phyloP scores from a whole-genome alignment of 1,140 invertebrate species.

The Reticulitermes speratus region DNA sequence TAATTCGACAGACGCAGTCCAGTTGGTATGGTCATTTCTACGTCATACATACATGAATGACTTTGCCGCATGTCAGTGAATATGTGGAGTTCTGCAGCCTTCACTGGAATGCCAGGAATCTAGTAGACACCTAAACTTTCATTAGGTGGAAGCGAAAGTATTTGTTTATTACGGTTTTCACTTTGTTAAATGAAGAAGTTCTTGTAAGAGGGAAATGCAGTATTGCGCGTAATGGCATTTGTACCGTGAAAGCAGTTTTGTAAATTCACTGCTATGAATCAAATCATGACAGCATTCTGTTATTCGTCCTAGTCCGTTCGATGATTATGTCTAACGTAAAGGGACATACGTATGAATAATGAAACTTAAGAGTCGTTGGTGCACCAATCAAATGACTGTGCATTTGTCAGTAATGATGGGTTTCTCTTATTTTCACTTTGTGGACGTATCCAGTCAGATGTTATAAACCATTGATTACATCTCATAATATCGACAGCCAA shows the following conservation, averaged over 20 bases:
- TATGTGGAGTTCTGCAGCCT: background rate
- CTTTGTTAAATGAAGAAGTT: background rate
- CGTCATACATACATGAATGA: background rate
- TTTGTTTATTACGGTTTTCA: background rate
- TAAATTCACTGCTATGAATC: too few relatives aligned
- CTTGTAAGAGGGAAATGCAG: background rate
- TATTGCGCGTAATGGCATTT: background rate
- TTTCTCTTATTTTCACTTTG: too few relatives aligned
- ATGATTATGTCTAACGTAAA: too few relatives aligned
- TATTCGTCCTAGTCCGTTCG: too few relatives aligned
- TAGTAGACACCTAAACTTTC: background rate
- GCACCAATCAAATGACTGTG: too few relatives aligned
- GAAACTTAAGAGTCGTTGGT: too few relatives aligned
- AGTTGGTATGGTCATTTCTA: background rate
- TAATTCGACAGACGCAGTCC: background rate
- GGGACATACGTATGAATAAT: too few relatives aligned
- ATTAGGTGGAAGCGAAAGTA: background rate
- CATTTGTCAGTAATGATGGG: too few relatives aligned
- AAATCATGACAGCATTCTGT: too few relatives aligned
- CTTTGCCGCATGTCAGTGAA: background rate
- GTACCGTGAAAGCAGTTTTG: background rate
- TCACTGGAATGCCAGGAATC: background rate
- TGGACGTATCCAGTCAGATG: too few relatives aligned
- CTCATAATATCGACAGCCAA: too few relatives aligned
- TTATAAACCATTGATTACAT: too few relatives aligned